Conservation (phyloP, 2,797 vertebrate species). For the Rhinoraja longicauda region DNA sequence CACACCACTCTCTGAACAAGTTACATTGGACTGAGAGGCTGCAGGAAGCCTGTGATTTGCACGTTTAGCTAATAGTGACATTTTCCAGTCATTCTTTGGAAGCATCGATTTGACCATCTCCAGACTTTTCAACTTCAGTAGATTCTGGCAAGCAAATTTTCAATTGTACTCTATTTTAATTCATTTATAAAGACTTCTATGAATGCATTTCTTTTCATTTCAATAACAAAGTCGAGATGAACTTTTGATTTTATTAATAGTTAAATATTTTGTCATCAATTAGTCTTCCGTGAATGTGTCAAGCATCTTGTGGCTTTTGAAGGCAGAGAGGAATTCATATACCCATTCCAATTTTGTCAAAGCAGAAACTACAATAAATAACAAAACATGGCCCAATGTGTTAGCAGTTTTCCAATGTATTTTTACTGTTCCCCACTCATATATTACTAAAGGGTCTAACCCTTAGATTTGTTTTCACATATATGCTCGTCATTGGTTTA, state of each 20-base stretch:
- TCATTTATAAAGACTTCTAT: background rate
- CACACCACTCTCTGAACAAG: background rate
- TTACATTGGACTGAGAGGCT: background rate
- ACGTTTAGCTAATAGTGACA: background rate
- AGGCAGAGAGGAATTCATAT: background rate
- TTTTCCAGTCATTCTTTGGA: background rate
- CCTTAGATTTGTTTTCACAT: background rate
- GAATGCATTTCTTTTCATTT: background rate
- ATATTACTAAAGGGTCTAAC: background rate
- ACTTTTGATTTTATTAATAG: background rate
- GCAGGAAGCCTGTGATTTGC: background rate
- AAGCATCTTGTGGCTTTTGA: background rate
- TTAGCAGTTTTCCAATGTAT: background rate
- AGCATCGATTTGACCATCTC: background rate
- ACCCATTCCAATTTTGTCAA: background rate
- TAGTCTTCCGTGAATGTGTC: background rate
- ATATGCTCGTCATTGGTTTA: background rate
- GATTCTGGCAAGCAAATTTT: background rate
- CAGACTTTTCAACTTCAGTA: background rate
- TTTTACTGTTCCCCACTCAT: background rate
- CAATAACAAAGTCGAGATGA: background rate
- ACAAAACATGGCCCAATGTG: background rate
- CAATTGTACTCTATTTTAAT: background rate
- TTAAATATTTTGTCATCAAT: background rate
- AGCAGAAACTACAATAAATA: background rate